A percentile compares a stretch with the other conserved stretches of the same genome.
These are phyloP conservation scores for Percopsis transmontana DNA, from an alignment of 2,113 vertebrate genomes.

Conservation along the genomic window DNA sequence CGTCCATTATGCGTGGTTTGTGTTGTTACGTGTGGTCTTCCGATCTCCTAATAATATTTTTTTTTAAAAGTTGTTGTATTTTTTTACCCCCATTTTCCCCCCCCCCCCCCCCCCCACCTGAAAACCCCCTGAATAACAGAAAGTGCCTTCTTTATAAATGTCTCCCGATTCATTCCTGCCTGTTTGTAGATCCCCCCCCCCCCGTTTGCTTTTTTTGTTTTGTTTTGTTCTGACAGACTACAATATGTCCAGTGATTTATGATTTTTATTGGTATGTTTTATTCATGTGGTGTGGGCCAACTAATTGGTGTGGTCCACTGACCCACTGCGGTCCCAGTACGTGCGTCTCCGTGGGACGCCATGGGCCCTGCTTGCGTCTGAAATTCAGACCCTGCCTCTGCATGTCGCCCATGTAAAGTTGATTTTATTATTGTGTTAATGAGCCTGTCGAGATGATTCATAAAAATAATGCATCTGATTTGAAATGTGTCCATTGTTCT, in stretches of 20 bases:
- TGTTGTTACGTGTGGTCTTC: too few species aligned
- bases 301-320: slow-evolving; percentile 18
- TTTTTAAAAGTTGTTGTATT: too few species aligned
- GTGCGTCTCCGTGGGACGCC: slow-evolving; percentile 68
- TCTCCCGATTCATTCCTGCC: slow-evolving; percentile 49
- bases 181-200: slow-evolving; percentile 31
- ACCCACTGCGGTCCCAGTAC: slow-evolving; percentile 24
- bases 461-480: slow-evolving; percentile 15
- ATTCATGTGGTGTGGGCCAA: slow-evolving; percentile 18
- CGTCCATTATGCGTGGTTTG: too few species aligned
- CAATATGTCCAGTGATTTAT: slow-evolving; percentile 17
- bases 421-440: slow-evolving; percentile 39
- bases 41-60: too few species aligned
- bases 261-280: neutral
- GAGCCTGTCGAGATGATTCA: neutral
- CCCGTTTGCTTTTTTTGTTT: slow-evolving; percentile 1
- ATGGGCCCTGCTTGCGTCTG: slow-evolving; percentile 66
- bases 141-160: neutral
- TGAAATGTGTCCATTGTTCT: slow-evolving; percentile 31
- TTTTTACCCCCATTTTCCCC: too few species aligned
- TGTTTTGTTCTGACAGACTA: neutral
- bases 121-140: neutral
- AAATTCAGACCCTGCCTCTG: slow-evolving; percentile 71
- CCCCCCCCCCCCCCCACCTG: neutral
- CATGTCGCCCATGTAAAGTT: slow-evolving; percentile 58